A percentile compares a stretch with the other conserved stretches of the same genome.
These are phyloP conservation scores for Oreochromis grahami DNA, from an alignment of 2,797 vertebrate genomes.

Conservation along the genomic window DNA sequence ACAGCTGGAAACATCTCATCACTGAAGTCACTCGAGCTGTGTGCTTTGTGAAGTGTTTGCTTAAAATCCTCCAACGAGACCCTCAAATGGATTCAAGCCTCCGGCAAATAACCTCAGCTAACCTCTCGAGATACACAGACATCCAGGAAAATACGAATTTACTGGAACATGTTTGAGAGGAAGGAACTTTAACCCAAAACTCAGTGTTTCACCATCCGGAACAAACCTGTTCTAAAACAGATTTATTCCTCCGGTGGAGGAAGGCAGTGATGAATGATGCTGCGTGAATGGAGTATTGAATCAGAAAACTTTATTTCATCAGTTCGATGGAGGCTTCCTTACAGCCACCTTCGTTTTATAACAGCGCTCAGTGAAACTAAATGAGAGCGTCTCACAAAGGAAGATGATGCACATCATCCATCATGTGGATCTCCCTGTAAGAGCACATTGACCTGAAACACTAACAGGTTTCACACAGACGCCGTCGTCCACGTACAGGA, in stretches of 20 bases:
- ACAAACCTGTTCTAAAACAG: neutral
- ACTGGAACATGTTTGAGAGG: neutral
- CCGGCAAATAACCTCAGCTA: neutral
- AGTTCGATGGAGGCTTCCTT: neutral
- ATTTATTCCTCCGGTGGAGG: neutral
- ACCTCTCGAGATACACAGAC: neutral
- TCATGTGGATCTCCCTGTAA: neutral
- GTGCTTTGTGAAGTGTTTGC: neutral
- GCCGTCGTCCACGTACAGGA: neutral
- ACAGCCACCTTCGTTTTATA: neutral
- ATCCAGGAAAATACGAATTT: neutral
- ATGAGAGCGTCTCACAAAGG: neutral
- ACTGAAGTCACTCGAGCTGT: neutral
- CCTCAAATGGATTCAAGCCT: neutral
- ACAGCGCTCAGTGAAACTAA: neutral
- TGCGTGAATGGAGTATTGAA: neutral
- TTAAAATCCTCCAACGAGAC: neutral
- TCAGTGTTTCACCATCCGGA: neutral
- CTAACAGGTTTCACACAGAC: neutral
- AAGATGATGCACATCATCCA: neutral
- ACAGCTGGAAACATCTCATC: neutral
- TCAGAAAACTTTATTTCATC: neutral
- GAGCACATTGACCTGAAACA: neutral
- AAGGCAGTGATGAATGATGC: neutral
- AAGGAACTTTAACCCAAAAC: neutral